Conservation (phyloP, 2,888 invertebrate species). For the Elmis aenea region DNA sequence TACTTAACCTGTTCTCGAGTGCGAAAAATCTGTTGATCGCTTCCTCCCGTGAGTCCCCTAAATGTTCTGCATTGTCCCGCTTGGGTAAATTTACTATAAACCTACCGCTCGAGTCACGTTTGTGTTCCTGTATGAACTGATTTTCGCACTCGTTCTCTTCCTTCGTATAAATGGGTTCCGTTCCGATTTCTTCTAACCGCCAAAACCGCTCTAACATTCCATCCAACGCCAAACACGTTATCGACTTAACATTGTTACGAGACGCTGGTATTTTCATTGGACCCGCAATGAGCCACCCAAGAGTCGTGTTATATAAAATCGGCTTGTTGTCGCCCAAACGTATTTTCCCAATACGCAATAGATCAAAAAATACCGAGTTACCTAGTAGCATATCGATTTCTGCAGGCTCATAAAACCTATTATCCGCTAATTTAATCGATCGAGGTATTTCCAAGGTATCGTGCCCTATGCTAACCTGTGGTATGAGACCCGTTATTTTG, state of each 20-base stretch:
- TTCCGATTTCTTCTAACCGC: neutral
- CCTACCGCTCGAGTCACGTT: constrained; percentile 1
- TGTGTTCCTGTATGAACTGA: constrained; percentile 1
- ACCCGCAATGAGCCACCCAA: constrained; percentile 1
- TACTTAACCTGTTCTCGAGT: too few species aligned
- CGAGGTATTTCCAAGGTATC: neutral
- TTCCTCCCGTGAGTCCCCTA: too few species aligned
- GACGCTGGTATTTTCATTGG: neutral
- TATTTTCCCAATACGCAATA: constrained; percentile 3
- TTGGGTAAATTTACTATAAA: neutral
- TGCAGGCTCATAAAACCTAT: neutral
- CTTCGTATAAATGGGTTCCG: neutral
- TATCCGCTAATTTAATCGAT: constrained; percentile 3
- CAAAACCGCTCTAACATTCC: constrained; percentile 18
- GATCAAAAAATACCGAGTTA: neutral
- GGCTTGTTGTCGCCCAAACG: neutral
- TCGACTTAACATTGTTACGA: too few species aligned
- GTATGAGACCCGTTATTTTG: constrained; percentile 6
- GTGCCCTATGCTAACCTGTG: neutral
- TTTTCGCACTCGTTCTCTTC: constrained; percentile 2
- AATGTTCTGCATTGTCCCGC: constrained; percentile 3
- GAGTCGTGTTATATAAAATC: neutral
- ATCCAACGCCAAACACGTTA: too few species aligned
- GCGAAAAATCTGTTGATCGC: too few species aligned
- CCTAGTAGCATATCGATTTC: constrained; percentile 3